These are phyloP conservation scores for Lutraria lutraria DNA, from an alignment of 2,888 invertebrate species.

Conservation along the genomic window DNA sequence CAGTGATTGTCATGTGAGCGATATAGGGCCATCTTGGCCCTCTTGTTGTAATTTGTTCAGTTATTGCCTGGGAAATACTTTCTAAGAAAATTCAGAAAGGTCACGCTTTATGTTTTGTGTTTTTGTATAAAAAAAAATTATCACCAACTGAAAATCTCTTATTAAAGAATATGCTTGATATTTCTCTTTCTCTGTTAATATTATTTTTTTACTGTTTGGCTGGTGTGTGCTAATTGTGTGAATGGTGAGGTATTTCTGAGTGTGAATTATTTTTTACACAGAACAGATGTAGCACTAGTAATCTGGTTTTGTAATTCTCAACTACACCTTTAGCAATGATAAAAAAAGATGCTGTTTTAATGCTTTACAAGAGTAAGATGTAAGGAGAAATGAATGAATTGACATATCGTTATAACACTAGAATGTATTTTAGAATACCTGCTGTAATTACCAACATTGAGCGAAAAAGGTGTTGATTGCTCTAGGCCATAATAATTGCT, in stretches of 20 bases:
- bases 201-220: background rate
- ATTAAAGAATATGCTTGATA: background rate
- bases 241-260: background rate
- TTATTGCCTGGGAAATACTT: too few species aligned
- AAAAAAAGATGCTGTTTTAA: conserved; percentile 10
- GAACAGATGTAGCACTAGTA: background rate
- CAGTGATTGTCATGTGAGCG: too few species aligned
- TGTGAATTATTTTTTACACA: conserved; percentile 1
- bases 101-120: too few species aligned
- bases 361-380: background rate
- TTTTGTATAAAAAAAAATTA: background rate
- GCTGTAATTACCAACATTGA: background rate
- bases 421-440: background rate
- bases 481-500: background rate
- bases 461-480: background rate
- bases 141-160: conserved; percentile 2
- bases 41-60: too few species aligned
- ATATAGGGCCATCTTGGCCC: too few species aligned
- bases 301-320: background rate
- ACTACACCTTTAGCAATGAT: background rate
- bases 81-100: too few species aligned
- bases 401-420: background rate
- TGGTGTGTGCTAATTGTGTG: background rate
- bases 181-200: background rate
- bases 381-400: background rate